Evolutionary conservation across 2,797 vertebrate species (phyloP).

Genomic region (Peromyscus attwateri): DNA sequence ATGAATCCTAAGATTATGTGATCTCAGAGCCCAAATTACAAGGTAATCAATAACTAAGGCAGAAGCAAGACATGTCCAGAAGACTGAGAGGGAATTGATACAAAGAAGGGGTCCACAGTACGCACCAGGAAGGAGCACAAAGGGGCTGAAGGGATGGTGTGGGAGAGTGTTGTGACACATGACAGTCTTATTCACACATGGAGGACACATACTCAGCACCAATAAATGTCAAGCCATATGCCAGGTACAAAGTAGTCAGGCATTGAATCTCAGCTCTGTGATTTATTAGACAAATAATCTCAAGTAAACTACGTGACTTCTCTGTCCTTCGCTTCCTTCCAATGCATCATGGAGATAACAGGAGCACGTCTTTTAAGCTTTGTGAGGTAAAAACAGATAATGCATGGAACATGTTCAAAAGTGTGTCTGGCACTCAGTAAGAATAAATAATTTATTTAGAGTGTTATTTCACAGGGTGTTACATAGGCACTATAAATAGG

Average conservation of each 20-base stretch:
- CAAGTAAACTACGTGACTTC: not conserved
- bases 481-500: not conserved
- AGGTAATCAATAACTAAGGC: not conserved
- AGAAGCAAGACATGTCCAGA: not conserved
- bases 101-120: not conserved
- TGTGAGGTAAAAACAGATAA: not conserved
- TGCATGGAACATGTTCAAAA: slow-evolving; percentile 20
- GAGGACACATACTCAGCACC: slow-evolving; percentile 12
- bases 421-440: not conserved
- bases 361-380: not conserved
- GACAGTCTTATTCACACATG: not conserved
- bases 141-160: not conserved
- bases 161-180: not conserved
- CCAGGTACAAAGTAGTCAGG: not conserved
- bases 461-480: not conserved
- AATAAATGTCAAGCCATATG: not conserved
- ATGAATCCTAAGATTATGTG: not conserved
- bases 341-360: not conserved
- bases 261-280: not conserved
- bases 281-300: not conserved
- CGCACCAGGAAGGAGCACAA: not conserved
- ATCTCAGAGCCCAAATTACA: not conserved
- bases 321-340: not conserved
- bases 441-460: not conserved
- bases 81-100: not conserved